These are phyloP conservation scores for Xenops minutus DNA, from an alignment of 2,797 vertebrate species.

Conservation along the genomic window DNA sequence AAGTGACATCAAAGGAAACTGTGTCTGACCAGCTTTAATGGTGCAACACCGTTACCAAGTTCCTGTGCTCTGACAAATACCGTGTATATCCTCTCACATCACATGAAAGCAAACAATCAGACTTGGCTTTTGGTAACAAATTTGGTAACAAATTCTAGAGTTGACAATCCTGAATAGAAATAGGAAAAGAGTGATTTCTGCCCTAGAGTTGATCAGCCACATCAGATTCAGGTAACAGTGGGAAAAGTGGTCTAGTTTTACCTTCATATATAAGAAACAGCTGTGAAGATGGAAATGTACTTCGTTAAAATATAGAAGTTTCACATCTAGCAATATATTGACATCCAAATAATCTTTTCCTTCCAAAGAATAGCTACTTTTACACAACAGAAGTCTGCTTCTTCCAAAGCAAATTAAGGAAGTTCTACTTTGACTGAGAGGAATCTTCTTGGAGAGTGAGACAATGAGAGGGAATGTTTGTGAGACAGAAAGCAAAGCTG, in stretches of 20 bases:
- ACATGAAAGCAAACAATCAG: neutral
- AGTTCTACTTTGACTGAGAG: constrained; percentile 28
- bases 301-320: neutral
- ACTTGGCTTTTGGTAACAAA: neutral
- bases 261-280: neutral
- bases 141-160: neutral
- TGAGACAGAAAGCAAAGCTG: constrained; percentile 28
- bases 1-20: neutral
- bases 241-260: neutral
- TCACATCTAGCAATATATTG: neutral
- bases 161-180: neutral
- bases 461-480: constrained; percentile 18
- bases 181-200: neutral
- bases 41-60: neutral
- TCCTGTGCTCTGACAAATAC: neutral
- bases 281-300: neutral
- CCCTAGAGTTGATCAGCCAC: neutral
- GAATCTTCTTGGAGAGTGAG: constrained; percentile 18
- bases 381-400: neutral
- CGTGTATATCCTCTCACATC: neutral
- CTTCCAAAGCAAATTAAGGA: constrained; percentile 33
- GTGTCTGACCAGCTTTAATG: neutral
- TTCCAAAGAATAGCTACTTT: constrained; percentile 29
- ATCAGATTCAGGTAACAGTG: neutral
- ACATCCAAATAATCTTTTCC: neutral